phyloP scores from a whole-genome alignment of 2,113 vertebrate species.

The Tinamus guttatus region DNA sequence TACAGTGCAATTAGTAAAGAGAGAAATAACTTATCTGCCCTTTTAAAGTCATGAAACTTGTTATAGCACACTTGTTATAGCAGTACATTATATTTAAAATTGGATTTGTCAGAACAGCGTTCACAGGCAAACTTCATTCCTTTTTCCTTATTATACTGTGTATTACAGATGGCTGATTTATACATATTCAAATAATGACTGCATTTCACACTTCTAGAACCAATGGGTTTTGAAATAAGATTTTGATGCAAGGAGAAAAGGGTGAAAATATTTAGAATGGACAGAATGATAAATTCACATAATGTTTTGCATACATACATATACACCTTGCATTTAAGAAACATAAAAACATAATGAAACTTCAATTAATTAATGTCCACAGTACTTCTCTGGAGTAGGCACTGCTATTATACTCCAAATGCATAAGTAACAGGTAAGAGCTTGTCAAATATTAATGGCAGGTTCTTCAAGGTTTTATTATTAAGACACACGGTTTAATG shows the following conservation, averaged over 20 bases:
- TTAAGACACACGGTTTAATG: conserved; percentile 35
- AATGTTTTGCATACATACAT: background rate
- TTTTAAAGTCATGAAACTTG: background rate
- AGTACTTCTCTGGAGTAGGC: background rate
- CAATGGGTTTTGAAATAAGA: conserved; percentile 61
- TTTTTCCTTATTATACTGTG: conserved; percentile 41
- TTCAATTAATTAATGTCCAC: background rate
- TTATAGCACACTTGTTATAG: conserved; percentile 23
- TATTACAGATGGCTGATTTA: conserved; percentile 73
- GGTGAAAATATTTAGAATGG: background rate
- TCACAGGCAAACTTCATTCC: conserved; percentile 63
- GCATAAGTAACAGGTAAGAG: conserved; percentile 11
- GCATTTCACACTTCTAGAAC: conserved; percentile 63
- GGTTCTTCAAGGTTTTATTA: conserved; percentile 28
- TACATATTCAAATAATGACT: conserved; percentile 57
- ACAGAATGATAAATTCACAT: background rate
- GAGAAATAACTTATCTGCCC: background rate
- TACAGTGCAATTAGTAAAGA: background rate
- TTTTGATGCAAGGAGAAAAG: background rate
- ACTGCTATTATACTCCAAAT: background rate
- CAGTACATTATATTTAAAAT: conserved; percentile 59
- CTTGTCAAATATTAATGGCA: background rate
- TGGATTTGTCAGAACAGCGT: conserved; percentile 62
- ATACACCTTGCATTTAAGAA: background rate
- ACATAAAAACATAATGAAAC: background rate